Evolutionary conservation across 2,113 vertebrate genomes (phyloP).

Genomic region (Patagioenas fasciata): DNA sequence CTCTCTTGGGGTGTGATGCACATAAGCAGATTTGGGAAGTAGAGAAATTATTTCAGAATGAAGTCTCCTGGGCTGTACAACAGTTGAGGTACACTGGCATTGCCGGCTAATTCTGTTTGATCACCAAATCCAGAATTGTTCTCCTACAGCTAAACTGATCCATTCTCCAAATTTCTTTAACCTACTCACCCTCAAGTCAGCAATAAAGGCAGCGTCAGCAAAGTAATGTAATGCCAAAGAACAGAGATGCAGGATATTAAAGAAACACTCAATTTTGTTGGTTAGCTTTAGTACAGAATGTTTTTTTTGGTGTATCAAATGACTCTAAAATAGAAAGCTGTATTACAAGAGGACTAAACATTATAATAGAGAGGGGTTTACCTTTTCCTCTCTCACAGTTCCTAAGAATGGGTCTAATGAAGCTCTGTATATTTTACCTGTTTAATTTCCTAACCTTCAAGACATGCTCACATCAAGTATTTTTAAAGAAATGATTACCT

Average conservation of each 20-base stretch:
- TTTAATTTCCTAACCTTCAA: background rate
- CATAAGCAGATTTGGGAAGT: background rate
- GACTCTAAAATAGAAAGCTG: background rate
- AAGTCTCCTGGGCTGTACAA: background rate
- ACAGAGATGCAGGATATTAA: background rate
- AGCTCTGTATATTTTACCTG: background rate
- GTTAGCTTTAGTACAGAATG: background rate
- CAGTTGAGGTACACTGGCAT: fast-evolving
- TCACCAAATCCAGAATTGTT: background rate
- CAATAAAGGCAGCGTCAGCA: background rate
- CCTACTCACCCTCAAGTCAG: background rate
- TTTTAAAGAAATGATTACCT: background rate
- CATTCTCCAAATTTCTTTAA: background rate
- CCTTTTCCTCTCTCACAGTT: background rate
- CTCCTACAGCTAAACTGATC: background rate
- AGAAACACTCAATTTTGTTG: background rate
- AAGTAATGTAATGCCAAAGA: background rate
- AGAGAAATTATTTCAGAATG: background rate
- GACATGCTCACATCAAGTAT: background rate
- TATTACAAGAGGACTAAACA: background rate
- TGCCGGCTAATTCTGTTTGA: fast-evolving
- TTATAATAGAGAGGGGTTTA: background rate
- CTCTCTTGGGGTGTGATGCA: background rate
- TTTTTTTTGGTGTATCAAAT: background rate
- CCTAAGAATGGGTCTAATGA: background rate